Base-by-base conservation (phyloP, 2,888 invertebrate genomes). In the Seladonia tumulorum region DNA sequence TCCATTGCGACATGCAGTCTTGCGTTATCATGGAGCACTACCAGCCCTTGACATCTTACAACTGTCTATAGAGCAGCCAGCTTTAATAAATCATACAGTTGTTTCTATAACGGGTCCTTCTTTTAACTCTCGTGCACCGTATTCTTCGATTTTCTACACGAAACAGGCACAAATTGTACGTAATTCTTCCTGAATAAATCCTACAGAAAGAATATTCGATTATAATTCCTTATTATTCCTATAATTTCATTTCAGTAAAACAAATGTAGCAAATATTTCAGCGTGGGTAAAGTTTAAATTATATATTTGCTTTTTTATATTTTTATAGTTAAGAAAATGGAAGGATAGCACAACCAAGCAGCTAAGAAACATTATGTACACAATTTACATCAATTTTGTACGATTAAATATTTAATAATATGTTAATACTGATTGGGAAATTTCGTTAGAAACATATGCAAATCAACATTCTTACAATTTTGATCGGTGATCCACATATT, bases 1-100 rank as follows among this genome's bases (percentile, higher is more conserved):
- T 71, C 70, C 71, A 76, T 83, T 76, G 49, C 53, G 53, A 66
- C 66, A 53, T n/a, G 45, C 49, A 14, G 82, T 82, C n/a, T 82
- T 76, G 45, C 45, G 63, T 82, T 82, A 82, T 66, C 76, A 45
- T 45, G 76, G 47, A 72, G 74, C 73, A 22, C 22, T 63, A 82
- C 71, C 76, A 82, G 71, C 76, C 63, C 72, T 63, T 45, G 53
- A 45, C 66, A 60, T 77, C 70, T 29, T 57, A 53, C 81, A 29
- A 45, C 25, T 71, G 71, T 42, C 70, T 78, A 39, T 47, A 47
- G 22, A 49, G 47, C 47, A 47, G 76, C 66, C 35, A 39, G 49
- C 35, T 49, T 35, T 66, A 47, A 47, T 66, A 66, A 76, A 76
- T 76, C 29, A 66, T 66, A 49, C 47, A 66, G 66, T 76, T 76